Evolutionary conservation across 2,113 vertebrate genomes (phyloP).

Genomic region (Notechis scutatus): DNA sequence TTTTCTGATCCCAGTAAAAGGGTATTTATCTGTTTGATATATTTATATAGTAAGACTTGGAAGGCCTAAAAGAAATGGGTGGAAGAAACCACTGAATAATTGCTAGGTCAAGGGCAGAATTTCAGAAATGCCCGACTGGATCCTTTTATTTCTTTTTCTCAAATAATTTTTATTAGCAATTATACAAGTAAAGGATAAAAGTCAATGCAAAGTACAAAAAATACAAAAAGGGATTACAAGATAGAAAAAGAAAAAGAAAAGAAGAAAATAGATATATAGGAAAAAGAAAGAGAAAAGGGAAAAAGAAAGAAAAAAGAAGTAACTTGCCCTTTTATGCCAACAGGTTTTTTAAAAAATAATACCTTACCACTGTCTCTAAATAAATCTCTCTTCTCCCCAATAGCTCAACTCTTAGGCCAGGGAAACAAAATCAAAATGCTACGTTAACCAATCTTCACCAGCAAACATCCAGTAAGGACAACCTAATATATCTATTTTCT

Average conservation of each 20-base stretch:
- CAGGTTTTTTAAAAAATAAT: neutral
- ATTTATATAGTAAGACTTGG: constrained; percentile 13
- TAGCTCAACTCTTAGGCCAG: neutral
- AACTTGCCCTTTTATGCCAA: neutral
- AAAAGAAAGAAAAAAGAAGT: neutral
- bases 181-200: neutral
- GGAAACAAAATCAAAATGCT: neutral
- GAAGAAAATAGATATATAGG: no score
- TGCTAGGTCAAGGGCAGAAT: constrained; percentile 27
- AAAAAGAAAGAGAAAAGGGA: neutral
- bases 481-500: neutral
- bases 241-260: neutral
- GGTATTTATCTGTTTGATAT: constrained; percentile 13
- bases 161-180: neutral
- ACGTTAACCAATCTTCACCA: neutral
- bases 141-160: neutral
- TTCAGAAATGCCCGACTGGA: constrained; percentile 15
- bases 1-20: constrained; percentile 13
- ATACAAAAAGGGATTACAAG: neutral
- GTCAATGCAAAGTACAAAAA: neutral
- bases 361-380: neutral
- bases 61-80: neutral
- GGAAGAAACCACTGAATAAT: constrained; percentile 7
- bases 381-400: neutral
- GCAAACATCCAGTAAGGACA: neutral